Conservation (phyloP, 2,113 vertebrate genomes). For the Athene noctua region DNA sequence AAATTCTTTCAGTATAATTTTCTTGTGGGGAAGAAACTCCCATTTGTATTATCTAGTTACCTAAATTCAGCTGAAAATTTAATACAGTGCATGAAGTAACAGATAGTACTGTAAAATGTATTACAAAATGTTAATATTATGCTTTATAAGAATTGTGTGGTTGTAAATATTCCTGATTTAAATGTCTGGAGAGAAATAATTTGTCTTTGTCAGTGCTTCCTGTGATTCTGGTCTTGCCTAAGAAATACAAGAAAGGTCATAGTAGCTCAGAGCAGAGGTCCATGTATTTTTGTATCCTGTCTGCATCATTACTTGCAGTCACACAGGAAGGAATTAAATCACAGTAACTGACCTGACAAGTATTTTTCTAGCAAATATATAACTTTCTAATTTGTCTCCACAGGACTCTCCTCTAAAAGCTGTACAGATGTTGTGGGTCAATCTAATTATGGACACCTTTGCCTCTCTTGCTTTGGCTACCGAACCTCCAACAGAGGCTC, state of each 20-base stretch:
- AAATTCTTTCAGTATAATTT: not conserved
- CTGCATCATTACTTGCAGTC: not conserved
- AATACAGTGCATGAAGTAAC: rapidly evolving
- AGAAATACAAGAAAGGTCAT: rapidly evolving
- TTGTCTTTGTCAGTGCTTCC: not conserved
- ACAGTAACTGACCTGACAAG: not conserved
- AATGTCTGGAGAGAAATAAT: not conserved
- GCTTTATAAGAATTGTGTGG: too few relatives aligned
- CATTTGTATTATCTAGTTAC: not conserved
- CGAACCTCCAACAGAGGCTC: constrained; percentile 89
- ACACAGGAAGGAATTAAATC: not conserved
- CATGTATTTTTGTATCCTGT: not conserved
- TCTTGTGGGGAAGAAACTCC: not conserved
- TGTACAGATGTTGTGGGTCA: constrained; percentile 98
- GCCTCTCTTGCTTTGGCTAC: constrained; percentile 94
- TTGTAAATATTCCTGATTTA: not conserved
- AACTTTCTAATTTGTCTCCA: not conserved
- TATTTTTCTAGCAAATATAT: not conserved
- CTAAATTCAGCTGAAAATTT: not conserved
- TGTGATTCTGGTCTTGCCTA: not conserved
- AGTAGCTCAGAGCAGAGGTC: too few relatives aligned
- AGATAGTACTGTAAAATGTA: not conserved
- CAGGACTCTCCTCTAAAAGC: constrained; percentile 96
- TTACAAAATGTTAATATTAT: not conserved
- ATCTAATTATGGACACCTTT: constrained; percentile 97